phyloP scores from a whole-genome alignment of 1,140 invertebrate genomes.

The Drosophila fuyamai region DNA sequence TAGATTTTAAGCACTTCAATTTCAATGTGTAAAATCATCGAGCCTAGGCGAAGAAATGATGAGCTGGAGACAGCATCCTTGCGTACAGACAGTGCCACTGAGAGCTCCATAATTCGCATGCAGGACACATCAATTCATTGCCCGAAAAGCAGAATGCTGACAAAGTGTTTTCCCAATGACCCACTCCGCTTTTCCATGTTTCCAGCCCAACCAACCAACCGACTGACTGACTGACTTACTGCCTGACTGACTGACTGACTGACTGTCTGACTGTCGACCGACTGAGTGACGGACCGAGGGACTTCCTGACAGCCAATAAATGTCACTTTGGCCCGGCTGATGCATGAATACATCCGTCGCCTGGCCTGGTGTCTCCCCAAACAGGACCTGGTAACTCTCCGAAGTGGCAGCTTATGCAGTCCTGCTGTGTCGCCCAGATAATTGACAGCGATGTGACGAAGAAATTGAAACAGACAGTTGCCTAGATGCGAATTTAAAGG shows the following conservation, averaged over 20 bases:
- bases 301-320: conserved; percentile 74
- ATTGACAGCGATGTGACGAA: conserved; percentile 71
- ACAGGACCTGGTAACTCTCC: conserved; percentile 41
- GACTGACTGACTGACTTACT: conserved; percentile 1
- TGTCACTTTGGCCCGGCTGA: conserved; percentile 68
- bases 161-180: conserved; percentile 53
- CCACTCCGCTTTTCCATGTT: conserved; percentile 11
- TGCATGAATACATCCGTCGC: conserved; percentile 55
- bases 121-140: conserved; percentile 74
- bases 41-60: background rate
- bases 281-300: conserved; percentile 40
- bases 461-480: conserved; percentile 62
- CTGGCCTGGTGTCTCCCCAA: conserved; percentile 15
- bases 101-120: conserved; percentile 58
- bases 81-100: conserved; percentile 1
- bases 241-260: background rate
- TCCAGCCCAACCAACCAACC: background rate
- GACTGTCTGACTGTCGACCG: conserved; percentile 9
- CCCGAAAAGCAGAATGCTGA: conserved; percentile 47
- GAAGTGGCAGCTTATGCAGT: conserved; percentile 75
- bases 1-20: background rate
- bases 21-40: background rate
- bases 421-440: conserved; percentile 72
- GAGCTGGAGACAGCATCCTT: background rate
- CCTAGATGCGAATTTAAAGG: conserved; percentile 46